Evolutionary conservation across 2,797 vertebrate genomes (phyloP).

Genomic region (Catostomus latipinnis): DNA sequence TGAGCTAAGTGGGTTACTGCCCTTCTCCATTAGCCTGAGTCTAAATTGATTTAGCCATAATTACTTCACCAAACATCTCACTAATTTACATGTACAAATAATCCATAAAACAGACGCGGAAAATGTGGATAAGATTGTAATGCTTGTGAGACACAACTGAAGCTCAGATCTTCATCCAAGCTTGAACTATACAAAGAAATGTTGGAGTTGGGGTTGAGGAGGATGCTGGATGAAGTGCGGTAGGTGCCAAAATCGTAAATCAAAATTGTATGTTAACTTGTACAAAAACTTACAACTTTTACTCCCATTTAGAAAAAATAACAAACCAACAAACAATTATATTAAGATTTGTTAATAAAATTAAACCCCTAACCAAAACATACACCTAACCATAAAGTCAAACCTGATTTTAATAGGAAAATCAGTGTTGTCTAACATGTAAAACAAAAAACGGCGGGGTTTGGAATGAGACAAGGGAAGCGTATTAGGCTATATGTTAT

Average conservation of each 20-base stretch:
- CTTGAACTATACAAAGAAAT: conserved; percentile 10
- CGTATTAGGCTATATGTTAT: no score
- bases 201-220: not conserved
- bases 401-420: no score
- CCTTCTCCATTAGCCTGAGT: conserved; percentile 35
- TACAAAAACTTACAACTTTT: no score
- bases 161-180: not conserved
- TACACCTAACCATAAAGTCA: no score
- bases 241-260: not conserved
- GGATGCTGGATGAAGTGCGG: not conserved
- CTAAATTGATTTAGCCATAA: conserved; percentile 39
- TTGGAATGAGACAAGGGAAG: no score
- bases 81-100: conserved; percentile 22
- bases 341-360: no score
- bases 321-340: no score
- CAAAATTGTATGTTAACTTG: no score
- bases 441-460: no score
- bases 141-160: not conserved
- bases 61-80: conserved; percentile 29
- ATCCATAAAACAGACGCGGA: conserved; percentile 11
- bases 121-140: conserved; percentile 20
- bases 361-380: no score
- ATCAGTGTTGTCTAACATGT: no score
- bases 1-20: conserved; percentile 34
- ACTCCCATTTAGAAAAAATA: no score